Percentiles rank a stretch among this genome's conserved stretches.
These are phyloP conservation scores for Bombus picipes DNA, from an alignment of 1,140 invertebrate genomes.

Conservation along the genomic window DNA sequence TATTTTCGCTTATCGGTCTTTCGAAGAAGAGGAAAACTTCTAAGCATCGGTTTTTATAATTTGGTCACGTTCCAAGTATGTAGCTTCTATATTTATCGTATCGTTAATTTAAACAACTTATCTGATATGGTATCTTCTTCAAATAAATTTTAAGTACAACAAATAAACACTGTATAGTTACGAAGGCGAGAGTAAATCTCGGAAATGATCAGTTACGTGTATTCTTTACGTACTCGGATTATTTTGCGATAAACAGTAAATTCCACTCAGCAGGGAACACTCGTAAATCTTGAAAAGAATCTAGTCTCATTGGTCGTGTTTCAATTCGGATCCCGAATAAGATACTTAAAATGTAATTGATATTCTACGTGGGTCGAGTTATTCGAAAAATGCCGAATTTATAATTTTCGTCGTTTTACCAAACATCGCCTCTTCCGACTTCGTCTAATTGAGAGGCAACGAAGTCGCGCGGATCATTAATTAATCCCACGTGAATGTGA, in stretches of 20 bases:
- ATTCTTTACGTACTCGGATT: background rate
- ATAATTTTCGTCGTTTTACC: background rate
- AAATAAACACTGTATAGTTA: slow-evolving; percentile 7
- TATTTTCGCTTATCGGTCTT: slow-evolving; percentile 2
- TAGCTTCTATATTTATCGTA: background rate
- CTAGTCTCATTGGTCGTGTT: background rate
- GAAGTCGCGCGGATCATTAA: slow-evolving; percentile 38
- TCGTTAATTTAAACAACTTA: background rate
- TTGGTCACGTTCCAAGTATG: background rate
- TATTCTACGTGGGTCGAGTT: background rate
- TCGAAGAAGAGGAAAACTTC: background rate
- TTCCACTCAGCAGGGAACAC: background rate
- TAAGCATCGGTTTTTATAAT: background rate
- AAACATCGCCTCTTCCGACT: slow-evolving; percentile 3
- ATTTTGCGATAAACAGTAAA: background rate
- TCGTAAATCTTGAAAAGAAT: background rate
- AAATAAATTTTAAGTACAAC: background rate
- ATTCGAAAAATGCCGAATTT: slow-evolving; percentile 1
- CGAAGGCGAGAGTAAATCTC: background rate
- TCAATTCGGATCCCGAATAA: too few relatives aligned
- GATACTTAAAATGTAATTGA: too few relatives aligned
- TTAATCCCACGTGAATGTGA: slow-evolving; percentile 38
- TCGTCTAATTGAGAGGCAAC: slow-evolving; percentile 37
- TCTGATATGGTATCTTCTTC: background rate
- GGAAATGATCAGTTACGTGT: background rate